Evolutionary conservation across 2,888 invertebrate genomes (phyloP).

Genomic region (Hoplodrina blanda): DNA sequence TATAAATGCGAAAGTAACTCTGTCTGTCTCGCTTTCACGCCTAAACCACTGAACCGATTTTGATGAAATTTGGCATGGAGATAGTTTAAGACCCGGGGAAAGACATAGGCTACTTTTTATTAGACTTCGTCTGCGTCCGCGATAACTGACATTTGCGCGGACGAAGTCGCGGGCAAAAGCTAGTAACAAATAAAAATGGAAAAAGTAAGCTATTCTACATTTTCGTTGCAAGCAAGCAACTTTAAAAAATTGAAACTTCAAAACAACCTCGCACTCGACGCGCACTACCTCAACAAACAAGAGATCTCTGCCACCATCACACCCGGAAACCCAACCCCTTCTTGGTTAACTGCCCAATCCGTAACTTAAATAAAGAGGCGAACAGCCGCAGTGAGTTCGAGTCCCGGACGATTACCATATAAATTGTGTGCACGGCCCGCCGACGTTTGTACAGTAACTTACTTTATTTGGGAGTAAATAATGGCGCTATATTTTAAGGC

Average conservation of each 20-base stretch:
- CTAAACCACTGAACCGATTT: no score
- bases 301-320: constrained; percentile 14
- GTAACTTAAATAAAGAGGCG: constrained; percentile 58
- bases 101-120: no score
- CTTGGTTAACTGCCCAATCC: constrained; percentile 40
- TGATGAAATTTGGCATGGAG: no score
- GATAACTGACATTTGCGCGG: no score
- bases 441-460: constrained; percentile 25
- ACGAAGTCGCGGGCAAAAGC: no score
- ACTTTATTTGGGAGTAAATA: constrained; percentile 49
- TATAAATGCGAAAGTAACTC: no score
- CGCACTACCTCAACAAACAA: constrained; percentile 25
- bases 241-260: background rate
- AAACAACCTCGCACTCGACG: background rate
- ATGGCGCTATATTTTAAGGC: constrained; percentile 42
- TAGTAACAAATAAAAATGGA: no score
- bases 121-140: no score
- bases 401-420: constrained; percentile 67
- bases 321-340: constrained; percentile 31
- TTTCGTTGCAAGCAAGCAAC: background rate
- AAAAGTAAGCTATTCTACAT: background rate
- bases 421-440: constrained; percentile 61
- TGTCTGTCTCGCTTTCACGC: no score
- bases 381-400: constrained; percentile 36
- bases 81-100: no score